Conservation (phyloP, 2,888 invertebrate genomes). For the Spilosoma lubricipeda region DNA sequence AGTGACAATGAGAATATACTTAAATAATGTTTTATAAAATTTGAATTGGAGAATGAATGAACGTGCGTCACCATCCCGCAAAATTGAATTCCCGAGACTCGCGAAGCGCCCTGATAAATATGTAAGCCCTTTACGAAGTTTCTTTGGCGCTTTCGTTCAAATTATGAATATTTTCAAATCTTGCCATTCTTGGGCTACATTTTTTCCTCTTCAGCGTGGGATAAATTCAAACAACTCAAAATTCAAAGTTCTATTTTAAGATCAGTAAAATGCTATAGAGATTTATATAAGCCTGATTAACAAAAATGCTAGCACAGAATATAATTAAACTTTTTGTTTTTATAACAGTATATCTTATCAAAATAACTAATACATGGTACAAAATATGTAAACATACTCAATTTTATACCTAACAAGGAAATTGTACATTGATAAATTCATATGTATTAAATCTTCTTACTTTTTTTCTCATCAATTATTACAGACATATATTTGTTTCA, state of each 20-base stretch:
- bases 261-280: neutral
- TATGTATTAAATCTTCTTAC: no score
- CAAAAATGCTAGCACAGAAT: neutral
- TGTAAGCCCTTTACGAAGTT: constrained; percentile 53
- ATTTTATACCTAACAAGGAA: no score
- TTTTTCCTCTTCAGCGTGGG: neutral
- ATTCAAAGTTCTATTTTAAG: neutral
- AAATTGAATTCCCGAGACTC: constrained; percentile 62
- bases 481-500: no score
- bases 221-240: neutral
- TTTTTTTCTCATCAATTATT: no score
- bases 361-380: no score
- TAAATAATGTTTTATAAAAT: constrained; percentile 51
- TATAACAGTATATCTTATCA: neutral
- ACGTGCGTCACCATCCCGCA: constrained; percentile 49
- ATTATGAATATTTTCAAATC: constrained; percentile 47
- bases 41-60: constrained; percentile 55
- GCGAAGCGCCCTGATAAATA: constrained; percentile 57
- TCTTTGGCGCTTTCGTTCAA: constrained; percentile 50
- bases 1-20: constrained; percentile 31
- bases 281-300: neutral
- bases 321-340: neutral
- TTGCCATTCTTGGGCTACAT: neutral
- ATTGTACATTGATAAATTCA: no score
- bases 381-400: no score